Evolutionary conservation across 2,113 vertebrate genomes (phyloP).

Genomic region (Mesembrinibis cayennensis): DNA sequence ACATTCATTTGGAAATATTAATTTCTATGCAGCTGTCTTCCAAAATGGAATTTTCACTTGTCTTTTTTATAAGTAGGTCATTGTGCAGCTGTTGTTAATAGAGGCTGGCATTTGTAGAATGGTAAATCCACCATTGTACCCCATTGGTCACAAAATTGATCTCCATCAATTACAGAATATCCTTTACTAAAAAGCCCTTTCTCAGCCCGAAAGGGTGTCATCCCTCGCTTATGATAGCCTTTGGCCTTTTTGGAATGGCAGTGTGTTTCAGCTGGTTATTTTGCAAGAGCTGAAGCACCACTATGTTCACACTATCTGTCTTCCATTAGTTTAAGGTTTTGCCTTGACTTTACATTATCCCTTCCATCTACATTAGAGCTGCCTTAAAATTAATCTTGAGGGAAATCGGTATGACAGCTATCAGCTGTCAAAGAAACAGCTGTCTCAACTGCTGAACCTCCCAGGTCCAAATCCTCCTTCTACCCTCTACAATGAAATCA

Average conservation of each 20-base stretch:
- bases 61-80: slow-evolving; percentile 49
- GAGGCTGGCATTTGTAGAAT: slow-evolving; percentile 42
- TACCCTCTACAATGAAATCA: background rate
- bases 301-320: background rate
- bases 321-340: background rate
- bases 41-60: slow-evolving; percentile 44
- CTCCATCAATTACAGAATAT: background rate
- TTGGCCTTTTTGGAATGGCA: background rate
- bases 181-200: background rate
- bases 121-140: background rate
- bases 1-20: slow-evolving; percentile 51
- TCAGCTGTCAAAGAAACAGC: slow-evolving; percentile 35
- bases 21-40: slow-evolving; percentile 60
- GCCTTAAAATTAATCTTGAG: background rate
- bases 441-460: background rate
- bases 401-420: background rate
- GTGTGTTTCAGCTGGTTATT: background rate
- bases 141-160: background rate
- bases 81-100: slow-evolving; percentile 52
- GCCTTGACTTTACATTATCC: background rate
- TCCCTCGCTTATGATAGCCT: background rate
- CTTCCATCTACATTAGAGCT: background rate
- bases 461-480: background rate
- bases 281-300: background rate
- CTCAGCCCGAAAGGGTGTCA: background rate